Evolutionary conservation across 2,888 invertebrate species (phyloP), one percentile per base, ranked within the genome.

Genomic region (Chromoteleia sp.): DNA sequence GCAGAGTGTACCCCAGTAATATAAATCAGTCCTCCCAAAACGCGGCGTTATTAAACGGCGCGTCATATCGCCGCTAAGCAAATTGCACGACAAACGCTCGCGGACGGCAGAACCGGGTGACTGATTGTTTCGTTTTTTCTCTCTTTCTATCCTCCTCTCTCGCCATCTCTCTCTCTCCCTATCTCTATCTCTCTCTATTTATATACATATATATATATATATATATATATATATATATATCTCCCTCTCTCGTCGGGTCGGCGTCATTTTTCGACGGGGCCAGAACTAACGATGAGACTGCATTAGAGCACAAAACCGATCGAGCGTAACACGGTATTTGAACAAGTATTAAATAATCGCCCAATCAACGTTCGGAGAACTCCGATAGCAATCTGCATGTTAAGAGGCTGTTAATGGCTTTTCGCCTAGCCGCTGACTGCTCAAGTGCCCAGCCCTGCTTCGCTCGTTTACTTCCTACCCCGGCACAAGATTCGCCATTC

Each of bases 381-480:
- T 89, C 86, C 87, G 86, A 90, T 90, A 86, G 88, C 89, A 91
- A 91, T 91, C 89, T 91, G 89, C 91, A 91, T 91, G 89, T 89
- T 91, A 90, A 91, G 89, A 90, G 90, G 89, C 88, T 87, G 88
- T 89, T 90, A 90, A 91, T 90, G 88, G 88, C 89, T 88, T 89
- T 90, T 90, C 87, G 87, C 87, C 89, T 89, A 89, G 88, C 87
- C 85, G 84, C 83, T 85, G 74, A 85, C 85, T 85, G 85, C 80
- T 83, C 84, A 83, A 81, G 75, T 68, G 78, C 63, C 78, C 74
- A 41, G 71, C 71, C 78, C 73, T 71, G 81, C 61, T 70, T 48
- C 30, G 70, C 63, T 61, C 50, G 77, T 56, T 73, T 67, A 50
- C 79, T 83, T 56, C 71, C 65, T 71, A 68, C 77, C 39, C 73